phyloP scores from a whole-genome alignment of 1,140 invertebrate genomes.

The Cheumatopsyche charites region DNA sequence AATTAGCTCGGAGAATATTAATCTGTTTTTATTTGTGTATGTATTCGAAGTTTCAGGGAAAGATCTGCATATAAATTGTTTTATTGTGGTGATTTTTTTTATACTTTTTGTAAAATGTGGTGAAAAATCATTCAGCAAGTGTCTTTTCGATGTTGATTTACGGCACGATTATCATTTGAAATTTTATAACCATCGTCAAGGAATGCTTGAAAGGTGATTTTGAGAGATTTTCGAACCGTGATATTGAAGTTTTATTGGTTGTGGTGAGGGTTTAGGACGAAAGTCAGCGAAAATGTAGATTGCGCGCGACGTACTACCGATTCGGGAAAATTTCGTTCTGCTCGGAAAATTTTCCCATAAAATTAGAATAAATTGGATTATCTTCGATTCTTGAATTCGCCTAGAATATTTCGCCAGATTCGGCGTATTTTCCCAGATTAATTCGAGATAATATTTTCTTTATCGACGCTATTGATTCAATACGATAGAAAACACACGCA shows the following conservation, averaged over 20 bases:
- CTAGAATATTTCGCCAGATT: background rate
- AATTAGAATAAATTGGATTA: slow-evolving; percentile 18
- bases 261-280: background rate
- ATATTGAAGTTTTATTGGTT: slow-evolving; percentile 19
- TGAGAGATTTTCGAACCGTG: slow-evolving; percentile 8
- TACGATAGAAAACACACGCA: background rate
- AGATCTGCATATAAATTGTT: background rate
- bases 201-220: background rate
- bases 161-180: too few species aligned
- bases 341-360: background rate
- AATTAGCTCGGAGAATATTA: background rate
- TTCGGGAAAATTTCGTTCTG: background rate
- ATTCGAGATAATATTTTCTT: background rate
- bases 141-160: too few species aligned
- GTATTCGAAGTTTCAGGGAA: background rate
- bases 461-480: slow-evolving; percentile 6
- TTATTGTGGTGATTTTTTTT: background rate
- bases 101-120: background rate
- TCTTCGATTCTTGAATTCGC: background rate
- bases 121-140: slow-evolving; percentile 5
- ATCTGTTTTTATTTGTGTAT: slow-evolving; percentile 1
- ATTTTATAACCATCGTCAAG: too few species aligned
- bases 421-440: background rate
- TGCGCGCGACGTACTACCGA: slow-evolving; percentile 2
- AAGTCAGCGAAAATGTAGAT: too few species aligned